Base-by-base conservation (phyloP, 2,113 vertebrate genomes). In the Capreolus pygargus region DNA sequence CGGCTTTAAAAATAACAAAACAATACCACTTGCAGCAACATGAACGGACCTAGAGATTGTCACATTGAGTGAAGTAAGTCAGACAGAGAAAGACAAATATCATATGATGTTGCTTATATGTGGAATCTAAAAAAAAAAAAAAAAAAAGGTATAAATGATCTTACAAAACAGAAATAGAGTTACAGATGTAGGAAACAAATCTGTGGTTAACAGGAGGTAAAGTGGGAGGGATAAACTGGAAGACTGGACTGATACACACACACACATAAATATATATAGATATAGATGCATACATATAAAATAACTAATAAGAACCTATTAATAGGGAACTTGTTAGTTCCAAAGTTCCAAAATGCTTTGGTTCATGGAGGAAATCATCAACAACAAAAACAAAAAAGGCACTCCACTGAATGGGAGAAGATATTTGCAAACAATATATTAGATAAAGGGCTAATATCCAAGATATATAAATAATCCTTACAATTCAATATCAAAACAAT, bases 261-360 rank as follows among this genome's bases (percentile, higher is more conserved):
- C 39, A 64, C 1, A 17, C 3, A n/a, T 50, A 50, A 50, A 15
- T 61, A 14, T 6, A 30, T 61, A 61, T 60, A 60, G 13, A 14
- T 16, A 61, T 16, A 64, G 1, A 7, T 2, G 13, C 0, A 61
- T 0, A 9, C 55, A 3, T 67, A 67, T 67, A 67, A n/a, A 19
- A 67, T 67, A 67, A n/a, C 64, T 67, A 36, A 19, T 67, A 67
- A n/a, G 61, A 67, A 67, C 33, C 33, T 67, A n/a, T 33, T 36
- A 70, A 36, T 17, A 67, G 64, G 64, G 17, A n/a, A 70, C 64
- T 70, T 70, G 17, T 70, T 70, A 36, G n/a, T 70, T 36, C n/a
- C 64, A 21, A 67, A 67, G 64, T 67, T 36, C n/a, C 64, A 70
- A 36, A 70, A 70, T 21, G 64, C 17, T 70, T 67, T 70, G n/a